Evolutionary conservation across 2,797 vertebrate genomes (phyloP).

Genomic region (Philypnodon macrostomus): DNA sequence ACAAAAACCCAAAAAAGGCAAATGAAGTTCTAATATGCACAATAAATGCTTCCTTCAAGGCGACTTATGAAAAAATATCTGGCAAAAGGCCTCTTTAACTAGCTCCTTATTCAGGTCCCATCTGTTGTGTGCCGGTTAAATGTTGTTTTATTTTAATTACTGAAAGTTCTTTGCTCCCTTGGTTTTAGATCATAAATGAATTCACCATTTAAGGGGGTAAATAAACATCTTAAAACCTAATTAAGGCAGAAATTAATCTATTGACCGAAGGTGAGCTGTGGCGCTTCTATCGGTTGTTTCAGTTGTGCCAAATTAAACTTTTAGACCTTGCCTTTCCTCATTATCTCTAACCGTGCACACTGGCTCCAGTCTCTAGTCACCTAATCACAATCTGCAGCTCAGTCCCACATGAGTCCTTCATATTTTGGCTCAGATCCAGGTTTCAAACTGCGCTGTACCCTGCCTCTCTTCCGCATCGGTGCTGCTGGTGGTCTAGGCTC

Average conservation of each 20-base stretch:
- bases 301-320: slow-evolving; percentile 9
- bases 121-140: not conserved
- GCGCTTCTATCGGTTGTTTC: slow-evolving; percentile 6
- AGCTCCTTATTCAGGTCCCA: no score
- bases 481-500: not conserved
- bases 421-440: not conserved
- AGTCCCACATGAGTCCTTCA: slow-evolving; percentile 4
- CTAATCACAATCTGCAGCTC: slow-evolving; percentile 3
- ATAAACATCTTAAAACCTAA: not conserved
- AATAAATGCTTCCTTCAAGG: no score
- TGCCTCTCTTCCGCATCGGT: not conserved
- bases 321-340: not conserved
- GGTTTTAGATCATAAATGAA: not conserved
- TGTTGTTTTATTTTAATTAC: not conserved
- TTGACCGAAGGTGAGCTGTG: slow-evolving; percentile 5
- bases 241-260: slow-evolving; percentile 8
- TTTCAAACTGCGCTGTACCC: slow-evolving; percentile 2
- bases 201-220: not conserved
- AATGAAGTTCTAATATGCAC: no score
- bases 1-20: no score
- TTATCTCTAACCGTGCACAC: not conserved
- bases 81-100: no score
- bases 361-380: not conserved
- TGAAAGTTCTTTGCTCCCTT: no score
- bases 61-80: no score